A percentile compares a stretch with the other conserved stretches of the same genome.
phyloP scores from a whole-genome alignment of 2,888 invertebrate species.

The Napeogenes inachia region DNA sequence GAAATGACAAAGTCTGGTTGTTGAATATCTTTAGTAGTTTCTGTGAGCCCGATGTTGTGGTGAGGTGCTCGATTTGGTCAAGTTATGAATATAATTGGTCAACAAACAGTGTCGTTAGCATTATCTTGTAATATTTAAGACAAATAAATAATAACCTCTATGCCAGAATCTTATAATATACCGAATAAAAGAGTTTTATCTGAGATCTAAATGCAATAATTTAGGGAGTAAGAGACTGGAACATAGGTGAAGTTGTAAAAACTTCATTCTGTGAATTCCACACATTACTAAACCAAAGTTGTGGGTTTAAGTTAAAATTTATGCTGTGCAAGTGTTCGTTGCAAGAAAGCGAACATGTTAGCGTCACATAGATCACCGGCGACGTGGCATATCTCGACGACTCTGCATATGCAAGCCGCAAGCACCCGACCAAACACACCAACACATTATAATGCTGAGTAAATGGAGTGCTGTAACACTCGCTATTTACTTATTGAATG shows the following conservation, averaged over 20 bases:
- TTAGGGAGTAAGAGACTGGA: conserved; percentile 57
- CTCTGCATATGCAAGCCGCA: conserved; percentile 53
- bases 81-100: too few species aligned
- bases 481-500: conserved; percentile 25
- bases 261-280: conserved; percentile 60
- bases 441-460: conserved; percentile 32
- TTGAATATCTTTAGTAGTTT: too few species aligned
- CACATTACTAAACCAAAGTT: conserved; percentile 62
- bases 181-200: neutral
- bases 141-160: too few species aligned
- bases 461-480: conserved; percentile 29
- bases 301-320: conserved; percentile 68
- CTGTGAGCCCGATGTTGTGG: too few species aligned
- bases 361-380: conserved; percentile 62
- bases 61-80: too few species aligned
- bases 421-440: conserved; percentile 33
- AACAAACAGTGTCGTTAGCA: too few species aligned
- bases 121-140: too few species aligned
- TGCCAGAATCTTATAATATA: too few species aligned
- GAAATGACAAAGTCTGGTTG: too few species aligned
- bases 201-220: conserved; percentile 48
- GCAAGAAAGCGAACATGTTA: conserved; percentile 62
- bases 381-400: conserved; percentile 64
- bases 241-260: conserved; percentile 59
- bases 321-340: conserved; percentile 61